Base-by-base conservation (phyloP, 2,113 vertebrate species). In the Scytalopus superciliaris region DNA sequence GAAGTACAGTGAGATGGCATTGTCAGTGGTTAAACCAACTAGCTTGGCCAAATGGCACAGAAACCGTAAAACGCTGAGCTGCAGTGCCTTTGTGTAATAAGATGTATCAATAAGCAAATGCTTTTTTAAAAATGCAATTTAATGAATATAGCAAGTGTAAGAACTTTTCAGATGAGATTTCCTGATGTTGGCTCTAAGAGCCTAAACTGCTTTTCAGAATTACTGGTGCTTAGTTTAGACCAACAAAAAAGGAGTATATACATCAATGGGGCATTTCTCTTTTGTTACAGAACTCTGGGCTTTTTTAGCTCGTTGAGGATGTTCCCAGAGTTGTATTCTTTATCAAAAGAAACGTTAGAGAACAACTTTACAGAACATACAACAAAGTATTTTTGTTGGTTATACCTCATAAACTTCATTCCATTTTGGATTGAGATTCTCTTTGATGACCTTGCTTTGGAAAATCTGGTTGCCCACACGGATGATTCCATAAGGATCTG, bases 371-470 rank as follows among this genome's bases (percentile, higher is more conserved):
- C 47, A 80, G 22, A 64, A 62, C 0, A 1, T 6, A 53, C 8
- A 62, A 18, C 16, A 83, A 47, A 5, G 3, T 50, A n/a, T 55
- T 84, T 89, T 77, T 47, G 37, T 39, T 52, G 8, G 8, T 47
- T 87, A 94, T 94, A 99, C 99, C 99, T 99, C 99, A 64, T 98
- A 99, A 14, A 99, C 99, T 93, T 99, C 99, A 74, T 99, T 99
- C 99, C 99, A 99, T 37, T 98, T 99, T 1, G 99, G 99, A 92
- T 98, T 97, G 27, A 99, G 90, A n/a, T 97, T 99, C 89, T 99
- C 99, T 85, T 99, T 98, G 96, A 99, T 98, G 92, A 99, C 98
- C 94, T 99, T 99, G 97, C 98, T 99, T 93, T 99, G 98, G 97
- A 99, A 99, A 64, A 99, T 98, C 25, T 99, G 97, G 40, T 98